phyloP scores from a whole-genome alignment of 2,113 vertebrate species.

The Forbesichthys papilliferus region DNA sequence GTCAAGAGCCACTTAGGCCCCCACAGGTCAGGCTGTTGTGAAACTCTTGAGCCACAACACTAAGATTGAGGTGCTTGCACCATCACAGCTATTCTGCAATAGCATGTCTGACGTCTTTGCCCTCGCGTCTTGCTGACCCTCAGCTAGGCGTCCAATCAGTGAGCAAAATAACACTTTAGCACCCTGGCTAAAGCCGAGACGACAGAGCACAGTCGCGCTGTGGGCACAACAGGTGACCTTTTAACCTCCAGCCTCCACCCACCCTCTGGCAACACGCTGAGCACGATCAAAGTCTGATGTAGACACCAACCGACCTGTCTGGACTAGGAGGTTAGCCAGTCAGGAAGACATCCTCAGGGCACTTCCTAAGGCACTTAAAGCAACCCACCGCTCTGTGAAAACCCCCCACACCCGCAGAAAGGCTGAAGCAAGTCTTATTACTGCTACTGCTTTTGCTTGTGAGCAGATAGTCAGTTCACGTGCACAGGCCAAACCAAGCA shows the following conservation, averaged over 20 bases:
- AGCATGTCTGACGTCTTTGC: constrained; percentile 3
- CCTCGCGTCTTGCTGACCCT: constrained; percentile 23
- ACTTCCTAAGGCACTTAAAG: not conserved
- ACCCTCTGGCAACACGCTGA: constrained; percentile 39
- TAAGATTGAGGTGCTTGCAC: not conserved
- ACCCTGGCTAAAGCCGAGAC: constrained; percentile 41
- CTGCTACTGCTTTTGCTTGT: constrained; percentile 5
- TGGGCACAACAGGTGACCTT: constrained; percentile 26
- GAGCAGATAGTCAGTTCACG: constrained; percentile 9
- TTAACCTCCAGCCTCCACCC: constrained; percentile 20
- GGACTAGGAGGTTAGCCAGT: constrained; percentile 29
- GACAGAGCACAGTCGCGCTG: constrained; percentile 14
- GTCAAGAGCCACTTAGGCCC: not conserved
- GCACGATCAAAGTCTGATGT: constrained; percentile 54
- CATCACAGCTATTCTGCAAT: not conserved
- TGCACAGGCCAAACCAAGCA: not conserved
- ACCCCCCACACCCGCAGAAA: not conserved
- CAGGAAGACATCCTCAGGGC: constrained; percentile 19
- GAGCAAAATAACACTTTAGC: constrained; percentile 16
- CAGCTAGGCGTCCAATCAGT: constrained; percentile 1
- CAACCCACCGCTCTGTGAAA: constrained; percentile 3
- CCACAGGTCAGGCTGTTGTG: too few species aligned
- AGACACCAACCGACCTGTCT: constrained; percentile 29
- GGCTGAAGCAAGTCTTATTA: constrained; percentile 16
- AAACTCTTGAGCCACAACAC: too few species aligned